Conservation (phyloP, 2,113 vertebrate species). For the Haplochromis vanheusdeni region DNA sequence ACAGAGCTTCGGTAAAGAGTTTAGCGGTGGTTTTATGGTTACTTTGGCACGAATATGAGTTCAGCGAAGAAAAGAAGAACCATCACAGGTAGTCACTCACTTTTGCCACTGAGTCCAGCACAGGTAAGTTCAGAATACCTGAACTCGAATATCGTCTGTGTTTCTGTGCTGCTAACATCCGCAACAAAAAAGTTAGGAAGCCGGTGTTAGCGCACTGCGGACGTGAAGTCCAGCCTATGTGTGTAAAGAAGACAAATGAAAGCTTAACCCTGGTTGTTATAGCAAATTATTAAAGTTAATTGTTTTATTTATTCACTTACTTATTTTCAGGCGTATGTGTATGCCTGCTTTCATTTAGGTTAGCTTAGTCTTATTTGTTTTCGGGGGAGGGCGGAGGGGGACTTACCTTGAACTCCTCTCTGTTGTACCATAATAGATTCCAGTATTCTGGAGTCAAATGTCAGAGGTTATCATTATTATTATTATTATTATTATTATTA, state of each 20-base stretch:
- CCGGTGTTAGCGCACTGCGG: background rate
- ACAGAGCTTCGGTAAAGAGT: background rate
- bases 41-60: background rate
- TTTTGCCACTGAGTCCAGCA: background rate
- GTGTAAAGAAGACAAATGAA: background rate
- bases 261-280: background rate
- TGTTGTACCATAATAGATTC: background rate
- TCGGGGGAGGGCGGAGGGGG: background rate
- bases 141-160: background rate
- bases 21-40: background rate
- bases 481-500: background rate
- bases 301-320: background rate
- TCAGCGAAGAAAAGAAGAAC: background rate
- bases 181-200: background rate
- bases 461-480: background rate
- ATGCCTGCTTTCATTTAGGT: background rate
- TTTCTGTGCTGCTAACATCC: background rate
- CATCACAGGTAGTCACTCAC: fast-evolving
- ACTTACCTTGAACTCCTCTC: background rate
- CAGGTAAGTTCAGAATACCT: background rate
- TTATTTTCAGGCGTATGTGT: background rate
- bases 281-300: background rate
- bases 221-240: background rate
- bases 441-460: background rate
- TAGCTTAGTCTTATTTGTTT: background rate